Percentiles rank a stretch among this genome's conserved stretches.
Evolutionary conservation across 2,113 vertebrate species (phyloP).

Genomic region (Vulpes ferrilata): DNA sequence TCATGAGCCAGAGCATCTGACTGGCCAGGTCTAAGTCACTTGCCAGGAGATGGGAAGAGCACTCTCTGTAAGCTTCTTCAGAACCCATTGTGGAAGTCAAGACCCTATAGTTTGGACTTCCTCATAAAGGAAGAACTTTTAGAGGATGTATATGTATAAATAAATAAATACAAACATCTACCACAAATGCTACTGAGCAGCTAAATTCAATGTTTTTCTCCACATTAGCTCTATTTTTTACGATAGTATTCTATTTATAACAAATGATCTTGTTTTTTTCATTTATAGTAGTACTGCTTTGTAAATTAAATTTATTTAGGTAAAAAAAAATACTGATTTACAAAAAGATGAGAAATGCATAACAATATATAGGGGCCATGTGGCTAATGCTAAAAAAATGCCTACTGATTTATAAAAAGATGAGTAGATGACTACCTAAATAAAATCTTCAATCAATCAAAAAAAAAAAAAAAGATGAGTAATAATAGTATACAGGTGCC

Average conservation of each 20-base stretch:
- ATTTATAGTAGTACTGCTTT: not conserved
- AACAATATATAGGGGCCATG: too few relatives aligned
- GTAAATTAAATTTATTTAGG: not conserved
- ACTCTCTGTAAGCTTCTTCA: not conserved
- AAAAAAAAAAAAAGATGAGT: not conserved
- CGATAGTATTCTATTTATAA: not conserved
- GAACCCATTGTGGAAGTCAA: not conserved
- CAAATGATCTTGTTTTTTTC: not conserved
- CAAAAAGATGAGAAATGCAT: not conserved
- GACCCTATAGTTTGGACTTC: not conserved
- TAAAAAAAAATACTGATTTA: not conserved
- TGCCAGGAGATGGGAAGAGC: not conserved
- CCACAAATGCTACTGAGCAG: fast-evolving
- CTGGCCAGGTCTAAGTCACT: not conserved
- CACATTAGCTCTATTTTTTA: not conserved
- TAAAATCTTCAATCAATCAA: too few relatives aligned
- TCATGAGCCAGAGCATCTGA: not conserved
- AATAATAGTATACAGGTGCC: fast-evolving
- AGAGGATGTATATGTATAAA: not conserved
- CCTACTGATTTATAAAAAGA: not conserved
- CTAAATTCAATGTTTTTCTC: not conserved
- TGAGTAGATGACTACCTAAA: too few relatives aligned
- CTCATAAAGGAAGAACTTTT: not conserved
- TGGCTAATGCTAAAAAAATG: not conserved
- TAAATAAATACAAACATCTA: too few relatives aligned